These are phyloP conservation scores for Haemorhous mexicanus DNA, from an alignment of 2,113 vertebrate genomes.

Conservation along the genomic window DNA sequence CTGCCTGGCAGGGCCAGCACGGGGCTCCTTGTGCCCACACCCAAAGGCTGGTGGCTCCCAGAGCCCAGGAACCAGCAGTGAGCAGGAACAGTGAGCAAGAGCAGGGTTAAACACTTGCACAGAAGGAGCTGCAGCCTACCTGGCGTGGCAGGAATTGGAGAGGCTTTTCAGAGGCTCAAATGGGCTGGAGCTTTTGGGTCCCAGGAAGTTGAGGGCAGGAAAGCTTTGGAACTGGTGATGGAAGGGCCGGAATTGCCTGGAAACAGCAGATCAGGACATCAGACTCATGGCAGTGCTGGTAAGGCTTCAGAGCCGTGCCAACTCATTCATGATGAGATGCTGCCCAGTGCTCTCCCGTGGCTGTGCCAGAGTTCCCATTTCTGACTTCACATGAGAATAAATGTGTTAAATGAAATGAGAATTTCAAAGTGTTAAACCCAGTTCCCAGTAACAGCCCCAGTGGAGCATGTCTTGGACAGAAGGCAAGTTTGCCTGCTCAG, in stretches of 20 bases:
- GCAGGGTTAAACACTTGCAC: not conserved
- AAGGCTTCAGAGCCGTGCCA: not conserved
- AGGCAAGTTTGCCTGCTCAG: not conserved
- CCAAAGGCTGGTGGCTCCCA: not conserved
- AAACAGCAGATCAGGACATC: slow-evolving; percentile 12
- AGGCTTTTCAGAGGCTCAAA: slow-evolving; percentile 73
- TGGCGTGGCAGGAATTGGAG: not conserved
- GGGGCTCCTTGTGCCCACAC: not conserved
- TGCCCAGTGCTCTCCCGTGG: not conserved
- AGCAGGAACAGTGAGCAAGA: not conserved
- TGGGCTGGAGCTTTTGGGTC: slow-evolving; percentile 75
- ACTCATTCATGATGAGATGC: not conserved
- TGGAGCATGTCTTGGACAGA: not conserved
- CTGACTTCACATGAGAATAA: not conserved
- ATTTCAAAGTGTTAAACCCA: not conserved
- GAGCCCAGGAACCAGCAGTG: not conserved
- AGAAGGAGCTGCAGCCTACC: slow-evolving; percentile 47
- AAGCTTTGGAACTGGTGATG: slow-evolving; percentile 80
- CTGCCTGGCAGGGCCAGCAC: not conserved
- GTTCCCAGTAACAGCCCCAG: not conserved
- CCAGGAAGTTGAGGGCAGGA: slow-evolving; percentile 76
- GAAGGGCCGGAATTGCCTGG: slow-evolving; percentile 83
- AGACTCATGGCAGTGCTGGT: not conserved
- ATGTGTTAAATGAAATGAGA: not conserved
- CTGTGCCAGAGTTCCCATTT: not conserved